Conservation (phyloP, 2,888 invertebrate genomes). For the Tachina fera region DNA sequence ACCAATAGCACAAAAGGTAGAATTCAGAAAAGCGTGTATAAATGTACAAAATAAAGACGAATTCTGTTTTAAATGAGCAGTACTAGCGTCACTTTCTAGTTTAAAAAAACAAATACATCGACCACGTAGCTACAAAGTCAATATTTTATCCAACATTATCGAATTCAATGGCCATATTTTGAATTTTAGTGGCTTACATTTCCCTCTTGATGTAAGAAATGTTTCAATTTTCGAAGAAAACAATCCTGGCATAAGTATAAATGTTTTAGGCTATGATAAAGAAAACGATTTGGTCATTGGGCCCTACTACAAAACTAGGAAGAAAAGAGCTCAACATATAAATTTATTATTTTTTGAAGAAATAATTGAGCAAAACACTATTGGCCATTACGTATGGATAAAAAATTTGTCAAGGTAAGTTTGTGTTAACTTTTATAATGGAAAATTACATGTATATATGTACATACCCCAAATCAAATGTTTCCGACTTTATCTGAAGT, state of each 20-base stretch:
- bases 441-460: not conserved
- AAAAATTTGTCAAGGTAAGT: constrained; percentile 29
- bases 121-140: not conserved
- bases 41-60: constrained; percentile 7
- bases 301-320: constrained; percentile 9
- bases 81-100: not conserved
- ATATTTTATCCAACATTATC: not conserved
- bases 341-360: constrained; percentile 6
- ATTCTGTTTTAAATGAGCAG: constrained; percentile 25
- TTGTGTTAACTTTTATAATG: not conserved
- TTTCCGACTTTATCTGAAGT: no score
- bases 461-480: no score
- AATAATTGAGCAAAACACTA: not conserved
- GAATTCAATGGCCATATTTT: not conserved
- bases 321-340: not conserved
- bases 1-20: not conserved
- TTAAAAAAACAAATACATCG: accelerated
- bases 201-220: constrained; percentile 23
- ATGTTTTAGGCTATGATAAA: constrained; percentile 42
- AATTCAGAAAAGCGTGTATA: not conserved
- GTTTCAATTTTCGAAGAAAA: constrained; percentile 29
- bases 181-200: constrained; percentile 10
- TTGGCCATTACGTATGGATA: constrained; percentile 30
- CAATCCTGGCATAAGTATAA: constrained; percentile 31
- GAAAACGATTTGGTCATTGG: constrained; percentile 5